Evolutionary conservation across 2,113 vertebrate species (phyloP).

Genomic region (Origma solitaria): DNA sequence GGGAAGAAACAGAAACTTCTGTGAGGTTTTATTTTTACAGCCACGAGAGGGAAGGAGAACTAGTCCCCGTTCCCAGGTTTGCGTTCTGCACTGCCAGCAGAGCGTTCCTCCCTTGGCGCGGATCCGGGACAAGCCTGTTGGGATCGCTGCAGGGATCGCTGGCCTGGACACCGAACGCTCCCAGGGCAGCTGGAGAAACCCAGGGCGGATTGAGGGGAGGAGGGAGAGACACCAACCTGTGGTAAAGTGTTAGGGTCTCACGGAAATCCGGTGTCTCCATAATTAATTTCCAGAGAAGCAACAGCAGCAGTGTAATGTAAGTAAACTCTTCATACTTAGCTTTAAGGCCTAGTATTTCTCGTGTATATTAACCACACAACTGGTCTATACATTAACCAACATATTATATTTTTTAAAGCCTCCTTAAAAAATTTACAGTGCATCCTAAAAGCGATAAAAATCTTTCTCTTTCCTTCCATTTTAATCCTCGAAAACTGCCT

Average conservation of each 20-base stretch:
- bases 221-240: not conserved
- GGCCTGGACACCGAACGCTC: not conserved
- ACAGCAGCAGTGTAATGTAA: not conserved
- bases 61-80: slow-evolving; percentile 6
- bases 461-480: not conserved
- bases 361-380: not conserved
- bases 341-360: slow-evolving; percentile 41
- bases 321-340: slow-evolving; percentile 15
- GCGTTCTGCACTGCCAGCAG: slow-evolving; percentile 26
- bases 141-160: not conserved
- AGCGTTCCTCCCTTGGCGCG: not conserved
- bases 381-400: slow-evolving; percentile 15
- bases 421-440: slow-evolving; percentile 35
- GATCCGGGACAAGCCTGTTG: accelerated
- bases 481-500: not conserved
- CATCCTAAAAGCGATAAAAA: slow-evolving; percentile 28
- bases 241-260: not conserved
- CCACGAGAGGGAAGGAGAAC: slow-evolving; percentile 2
- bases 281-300: not conserved
- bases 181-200: not conserved
- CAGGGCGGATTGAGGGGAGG: not conserved
- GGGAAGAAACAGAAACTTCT: not conserved
- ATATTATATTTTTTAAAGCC: slow-evolving; percentile 2
- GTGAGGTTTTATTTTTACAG: not conserved
- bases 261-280: not conserved